Conservation (phyloP, 2,888 invertebrate species). For the Plagodis pulveraria region DNA sequence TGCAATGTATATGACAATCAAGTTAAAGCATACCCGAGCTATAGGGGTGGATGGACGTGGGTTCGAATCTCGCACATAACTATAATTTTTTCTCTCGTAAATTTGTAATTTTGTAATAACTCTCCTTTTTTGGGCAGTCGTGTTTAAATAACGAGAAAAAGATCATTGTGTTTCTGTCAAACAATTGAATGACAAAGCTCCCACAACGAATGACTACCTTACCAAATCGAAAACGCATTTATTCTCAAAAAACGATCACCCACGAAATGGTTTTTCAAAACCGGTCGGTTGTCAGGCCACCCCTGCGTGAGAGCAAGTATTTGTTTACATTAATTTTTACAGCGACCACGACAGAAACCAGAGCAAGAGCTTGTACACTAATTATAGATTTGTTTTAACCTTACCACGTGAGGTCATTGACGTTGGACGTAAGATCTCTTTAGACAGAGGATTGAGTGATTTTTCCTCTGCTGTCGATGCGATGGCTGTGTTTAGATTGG, state of each 20-base stretch:
- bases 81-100: no score
- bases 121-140: no score
- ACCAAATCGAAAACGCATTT: constrained; percentile 40
- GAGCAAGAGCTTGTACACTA: constrained; percentile 70
- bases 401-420: constrained; percentile 79
- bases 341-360: constrained; percentile 82
- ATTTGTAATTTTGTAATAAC: no score
- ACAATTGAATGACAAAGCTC: constrained; percentile 60
- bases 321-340: constrained; percentile 83
- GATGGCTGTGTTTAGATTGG: constrained; percentile 26
- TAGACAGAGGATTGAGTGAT: constrained; percentile 35
- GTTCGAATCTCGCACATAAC: no score
- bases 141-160: no score
- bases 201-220: constrained; percentile 36
- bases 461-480: constrained; percentile 37
- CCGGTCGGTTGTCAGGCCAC: constrained; percentile 60
- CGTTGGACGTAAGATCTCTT: constrained; percentile 45
- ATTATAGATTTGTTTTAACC: constrained; percentile 74
- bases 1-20: no score
- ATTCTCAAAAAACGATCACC: constrained; percentile 17
- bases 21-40: no score
- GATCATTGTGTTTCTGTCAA: constrained; percentile 1
- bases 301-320: constrained; percentile 75
- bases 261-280: constrained; percentile 45
- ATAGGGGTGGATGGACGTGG: no score